A percentile compares a stretch with the other conserved stretches of the same genome.
These are phyloP conservation scores for Athalia circularis DNA, from an alignment of 2,888 invertebrate species.

Conservation along the genomic window DNA sequence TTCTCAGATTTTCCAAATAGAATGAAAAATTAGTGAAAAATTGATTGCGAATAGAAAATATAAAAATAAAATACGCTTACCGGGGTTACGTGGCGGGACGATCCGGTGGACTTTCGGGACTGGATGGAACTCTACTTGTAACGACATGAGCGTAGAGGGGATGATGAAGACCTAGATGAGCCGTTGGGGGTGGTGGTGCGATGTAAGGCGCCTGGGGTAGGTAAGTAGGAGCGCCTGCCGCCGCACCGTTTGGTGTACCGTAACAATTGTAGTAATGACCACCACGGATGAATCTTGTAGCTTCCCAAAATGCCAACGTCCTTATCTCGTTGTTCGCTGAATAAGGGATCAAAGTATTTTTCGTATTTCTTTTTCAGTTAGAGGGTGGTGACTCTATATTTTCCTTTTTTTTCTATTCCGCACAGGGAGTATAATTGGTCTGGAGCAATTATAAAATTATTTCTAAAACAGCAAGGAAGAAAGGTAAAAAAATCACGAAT, in stretches of 20 bases:
- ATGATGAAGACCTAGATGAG: slow-evolving; percentile 56
- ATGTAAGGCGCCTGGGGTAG: slow-evolving; percentile 63
- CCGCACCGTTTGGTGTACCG: slow-evolving; percentile 41
- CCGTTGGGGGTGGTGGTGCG: slow-evolving; percentile 56
- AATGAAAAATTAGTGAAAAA: no score
- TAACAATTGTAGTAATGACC: slow-evolving; percentile 45
- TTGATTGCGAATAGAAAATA: slow-evolving; percentile 4
- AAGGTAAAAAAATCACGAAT: no score
- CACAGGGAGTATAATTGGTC: no score
- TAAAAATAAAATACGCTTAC: slow-evolving; percentile 51
- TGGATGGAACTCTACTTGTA: slow-evolving; percentile 56
- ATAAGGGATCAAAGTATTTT: slow-evolving; percentile 34
- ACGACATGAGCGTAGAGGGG: slow-evolving; percentile 56
- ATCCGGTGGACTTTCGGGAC: slow-evolving; percentile 61
- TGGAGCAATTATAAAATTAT: no score
- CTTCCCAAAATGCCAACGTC: slow-evolving; percentile 58
- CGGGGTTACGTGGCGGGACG: slow-evolving; percentile 61
- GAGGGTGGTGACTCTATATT: no score
- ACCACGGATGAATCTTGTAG: slow-evolving; percentile 54
- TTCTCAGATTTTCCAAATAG: no score
- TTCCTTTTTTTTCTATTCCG: neutral
- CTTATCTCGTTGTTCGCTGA: slow-evolving; percentile 62
- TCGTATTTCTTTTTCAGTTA: neutral
- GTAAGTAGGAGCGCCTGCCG: slow-evolving; percentile 62
- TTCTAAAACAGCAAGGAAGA: no score